Evolutionary conservation across 1,140 invertebrate species (phyloP), one percentile per base, ranked within the genome.

Genomic region (Euborellia annulipes): DNA sequence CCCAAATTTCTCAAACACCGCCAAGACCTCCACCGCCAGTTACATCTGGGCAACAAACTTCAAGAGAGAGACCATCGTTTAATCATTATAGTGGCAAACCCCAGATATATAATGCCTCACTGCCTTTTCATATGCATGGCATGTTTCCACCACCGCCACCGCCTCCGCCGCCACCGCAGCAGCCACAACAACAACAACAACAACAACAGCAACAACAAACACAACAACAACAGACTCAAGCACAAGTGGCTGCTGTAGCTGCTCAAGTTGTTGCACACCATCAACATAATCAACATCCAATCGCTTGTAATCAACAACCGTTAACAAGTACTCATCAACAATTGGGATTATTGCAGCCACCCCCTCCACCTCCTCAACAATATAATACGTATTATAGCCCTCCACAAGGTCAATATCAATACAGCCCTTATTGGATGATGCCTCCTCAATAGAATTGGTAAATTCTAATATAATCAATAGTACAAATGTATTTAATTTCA

Each of bases 61-160:
- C 17, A 16, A 36, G 49, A 11, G 49, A 50, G 19, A 45, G 52
- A 13, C 52, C 52, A 16, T 46, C 50, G 8, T 52, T 47, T 38
- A 52, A 50, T 37, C 52, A 54, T 34, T 54, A 54, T 34, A 47
- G 43, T 11, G 47, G 44, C 23, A 54, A 54, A 36, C 50, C 52
- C 2, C 52, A 54, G 37, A 37, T 54, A 17, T 54, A 54, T 45
- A 52, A 52, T 30, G 41, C 52, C 11, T 47, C 32, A 21, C 30
- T 52, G 4, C 52, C 50, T 9, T 54, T 50, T 32, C 52, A 52
- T 38, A 48, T 54, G 47, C 50, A 52, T 19, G 47, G 50, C 21
- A 39, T 53, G 8, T 43, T 40, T 18, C 41, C 42, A 38, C 47
- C 41, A 14, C 50, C 52, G 11, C 52, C 52, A 7, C 52, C 52